Percentiles rank a stretch among this genome's conserved stretches.
These are phyloP conservation scores for Leptinotarsa defecta DNA, from an alignment of 1,140 invertebrate genomes.

Conservation along the genomic window DNA sequence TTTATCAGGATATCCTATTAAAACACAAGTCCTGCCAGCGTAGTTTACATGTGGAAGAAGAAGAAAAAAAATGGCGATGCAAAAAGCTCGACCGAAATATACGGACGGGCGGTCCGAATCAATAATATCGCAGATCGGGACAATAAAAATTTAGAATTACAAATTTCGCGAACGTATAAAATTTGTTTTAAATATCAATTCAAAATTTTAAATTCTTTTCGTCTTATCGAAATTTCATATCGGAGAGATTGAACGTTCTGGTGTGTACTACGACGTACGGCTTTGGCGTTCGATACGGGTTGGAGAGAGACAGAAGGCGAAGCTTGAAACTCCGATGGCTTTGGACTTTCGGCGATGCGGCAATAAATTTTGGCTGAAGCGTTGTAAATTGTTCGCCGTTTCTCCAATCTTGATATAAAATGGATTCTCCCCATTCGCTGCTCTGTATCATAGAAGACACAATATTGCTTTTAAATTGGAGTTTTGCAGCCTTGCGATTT, in stretches of 20 bases:
- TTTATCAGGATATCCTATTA: conserved; percentile 19
- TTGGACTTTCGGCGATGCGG: conserved; percentile 22
- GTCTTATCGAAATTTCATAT: conserved; percentile 42
- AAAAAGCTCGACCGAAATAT: conserved; percentile 5
- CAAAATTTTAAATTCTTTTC: conserved; percentile 42
- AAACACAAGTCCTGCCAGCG: conserved; percentile 10
- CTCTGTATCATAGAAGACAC: conserved; percentile 16
- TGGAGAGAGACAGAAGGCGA: background rate
- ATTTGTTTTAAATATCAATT: conserved; percentile 44
- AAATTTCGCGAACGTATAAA: conserved; percentile 44
- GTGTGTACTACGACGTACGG: background rate
- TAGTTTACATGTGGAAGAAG: conserved; percentile 24
- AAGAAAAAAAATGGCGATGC: conserved; percentile 5
- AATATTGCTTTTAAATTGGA: conserved; percentile 30
- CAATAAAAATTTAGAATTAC: conserved; percentile 46
- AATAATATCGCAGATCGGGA: conserved; percentile 30
- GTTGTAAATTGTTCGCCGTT: conserved; percentile 42
- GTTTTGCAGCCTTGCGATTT: conserved; percentile 1
- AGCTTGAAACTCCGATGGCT: background rate
- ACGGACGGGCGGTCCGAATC: conserved; percentile 21
- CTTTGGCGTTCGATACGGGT: background rate
- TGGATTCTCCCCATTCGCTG: conserved; percentile 26
- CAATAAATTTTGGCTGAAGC: conserved; percentile 38
- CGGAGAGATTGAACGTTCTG: conserved; percentile 25
- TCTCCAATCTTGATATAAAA: conserved; percentile 39